Evolutionary conservation across 2,888 invertebrate genomes (phyloP), one percentile per base, ranked within the genome.

Genomic region (Podotricha telesiphe): DNA sequence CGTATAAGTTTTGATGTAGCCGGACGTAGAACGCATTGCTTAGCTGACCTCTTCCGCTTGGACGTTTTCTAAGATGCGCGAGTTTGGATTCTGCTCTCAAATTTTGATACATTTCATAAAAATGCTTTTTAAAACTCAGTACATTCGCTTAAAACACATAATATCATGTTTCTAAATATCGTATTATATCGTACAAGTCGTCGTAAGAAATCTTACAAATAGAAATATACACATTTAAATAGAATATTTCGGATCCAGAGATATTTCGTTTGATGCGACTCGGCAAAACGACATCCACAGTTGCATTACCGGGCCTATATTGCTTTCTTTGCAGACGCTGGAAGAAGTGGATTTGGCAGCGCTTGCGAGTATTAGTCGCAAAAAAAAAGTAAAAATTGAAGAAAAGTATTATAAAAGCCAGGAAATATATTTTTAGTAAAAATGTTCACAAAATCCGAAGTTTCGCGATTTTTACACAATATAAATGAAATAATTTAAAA

Each of bases 221-320:
- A 79, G 78, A 76, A 78, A 81, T 77, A 79, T 81, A 45, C 11
- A 45, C 59, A 78, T 80, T 62, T 75, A 82, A 84, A 82, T 83
- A 77, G 76, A 81, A 83, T 82, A 84, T 81, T 77, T 80, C 77
- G 71, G 76, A 77, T 80, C 77, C 79, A 81, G 59, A 78, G 80
- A 81, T 82, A 82, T 80, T 81, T 79, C 80, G 78, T 78, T 75
- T 77, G 75, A 77, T 45, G 45, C 77, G 76, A 59, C 42, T 45
- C 74, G 79, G 79, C 74, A 78, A 77, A 79, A 81, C 79, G 77
- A 76, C 76, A 77, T 71, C 58, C 62, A 65, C 53, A 75, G 75
- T 74, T 79, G 82, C 80, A 80, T 74, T 78, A 78, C 74, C 75
- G 74, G 76, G 78, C 79, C 81, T 80, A 79, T 78, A 81, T 82